A percentile compares a stretch with the other conserved stretches of the same genome.
phyloP scores from a whole-genome alignment of 2,797 vertebrate species.

The Pteronotus mesoamericanus region DNA sequence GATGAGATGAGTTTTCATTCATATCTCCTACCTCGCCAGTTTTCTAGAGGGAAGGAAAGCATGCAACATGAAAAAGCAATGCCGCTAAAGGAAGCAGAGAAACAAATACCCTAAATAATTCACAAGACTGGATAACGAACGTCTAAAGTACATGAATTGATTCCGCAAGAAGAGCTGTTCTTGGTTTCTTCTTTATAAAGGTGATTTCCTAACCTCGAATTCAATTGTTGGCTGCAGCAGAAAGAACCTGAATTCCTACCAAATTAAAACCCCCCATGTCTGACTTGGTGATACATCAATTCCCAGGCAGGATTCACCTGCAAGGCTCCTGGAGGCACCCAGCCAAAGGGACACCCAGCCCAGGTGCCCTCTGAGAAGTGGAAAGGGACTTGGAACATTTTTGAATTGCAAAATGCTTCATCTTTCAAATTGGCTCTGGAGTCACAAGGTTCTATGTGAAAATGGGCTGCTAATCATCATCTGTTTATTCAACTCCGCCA shows the following conservation, averaged over 20 bases:
- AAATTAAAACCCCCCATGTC: background rate
- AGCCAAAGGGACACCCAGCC: background rate
- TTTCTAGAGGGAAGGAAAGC: background rate
- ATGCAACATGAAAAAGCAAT: background rate
- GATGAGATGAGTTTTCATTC: background rate
- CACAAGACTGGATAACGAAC: background rate
- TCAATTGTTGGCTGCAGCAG: background rate
- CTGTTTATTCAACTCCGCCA: slow-evolving; percentile 43
- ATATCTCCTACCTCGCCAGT: background rate
- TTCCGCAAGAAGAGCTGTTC: background rate
- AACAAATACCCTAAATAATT: slow-evolving; percentile 1
- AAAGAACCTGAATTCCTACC: background rate
- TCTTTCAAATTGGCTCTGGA: background rate
- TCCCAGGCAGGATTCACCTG: background rate
- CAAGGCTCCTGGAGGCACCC: background rate
- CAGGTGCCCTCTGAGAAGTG: background rate
- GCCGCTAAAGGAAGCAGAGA: background rate
- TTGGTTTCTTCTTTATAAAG: background rate
- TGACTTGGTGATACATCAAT: background rate
- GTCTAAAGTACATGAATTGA: background rate
- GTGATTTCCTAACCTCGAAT: slow-evolving; percentile 13
- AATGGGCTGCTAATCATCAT: background rate
- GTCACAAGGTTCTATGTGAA: background rate
- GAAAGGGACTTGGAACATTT: background rate
- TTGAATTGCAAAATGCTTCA: background rate